Evolutionary conservation across 1,140 invertebrate species (phyloP).

Genomic region (Ceratosolen solmsi): DNA sequence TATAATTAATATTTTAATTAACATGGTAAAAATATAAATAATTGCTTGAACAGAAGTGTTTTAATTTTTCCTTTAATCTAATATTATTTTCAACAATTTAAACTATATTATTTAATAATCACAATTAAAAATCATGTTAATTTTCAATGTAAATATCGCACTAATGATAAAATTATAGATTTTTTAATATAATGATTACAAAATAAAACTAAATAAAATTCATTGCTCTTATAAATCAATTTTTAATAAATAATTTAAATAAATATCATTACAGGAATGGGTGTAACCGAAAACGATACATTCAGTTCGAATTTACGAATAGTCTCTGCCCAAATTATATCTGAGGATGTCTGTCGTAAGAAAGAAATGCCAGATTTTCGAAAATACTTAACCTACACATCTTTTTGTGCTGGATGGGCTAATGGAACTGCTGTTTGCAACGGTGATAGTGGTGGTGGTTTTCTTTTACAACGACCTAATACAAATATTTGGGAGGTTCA

Average conservation of each 20-base stretch:
- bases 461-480: conserved; percentile 59
- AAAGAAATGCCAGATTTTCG: conserved; percentile 66
- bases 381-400: conserved; percentile 71
- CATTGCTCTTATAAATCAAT: too few relatives aligned
- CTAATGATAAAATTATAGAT: too few relatives aligned
- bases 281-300: conserved; percentile 70
- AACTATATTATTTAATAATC: too few relatives aligned
- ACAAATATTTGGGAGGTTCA: conserved; percentile 65
- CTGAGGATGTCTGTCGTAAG: conserved; percentile 62
- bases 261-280: conserved; percentile 64
- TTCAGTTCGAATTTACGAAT: conserved; percentile 61
- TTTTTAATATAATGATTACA: too few relatives aligned
- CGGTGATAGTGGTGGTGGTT: conserved; percentile 72
- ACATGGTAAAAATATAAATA: too few relatives aligned
- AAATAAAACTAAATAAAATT: too few relatives aligned
- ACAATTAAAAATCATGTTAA: too few relatives aligned
- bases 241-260: not conserved
- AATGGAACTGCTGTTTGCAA: conserved; percentile 72
- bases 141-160: too few relatives aligned
- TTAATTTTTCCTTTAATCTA: too few relatives aligned
- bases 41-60: too few relatives aligned
- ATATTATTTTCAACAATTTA: too few relatives aligned
- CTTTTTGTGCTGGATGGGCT: conserved; percentile 71
- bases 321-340: conserved; percentile 62
- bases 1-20: too few relatives aligned